Evolutionary conservation across 2,888 invertebrate genomes (phyloP), one percentile per base, ranked within the genome.

Genomic region (Frankliniella intonsa): DNA sequence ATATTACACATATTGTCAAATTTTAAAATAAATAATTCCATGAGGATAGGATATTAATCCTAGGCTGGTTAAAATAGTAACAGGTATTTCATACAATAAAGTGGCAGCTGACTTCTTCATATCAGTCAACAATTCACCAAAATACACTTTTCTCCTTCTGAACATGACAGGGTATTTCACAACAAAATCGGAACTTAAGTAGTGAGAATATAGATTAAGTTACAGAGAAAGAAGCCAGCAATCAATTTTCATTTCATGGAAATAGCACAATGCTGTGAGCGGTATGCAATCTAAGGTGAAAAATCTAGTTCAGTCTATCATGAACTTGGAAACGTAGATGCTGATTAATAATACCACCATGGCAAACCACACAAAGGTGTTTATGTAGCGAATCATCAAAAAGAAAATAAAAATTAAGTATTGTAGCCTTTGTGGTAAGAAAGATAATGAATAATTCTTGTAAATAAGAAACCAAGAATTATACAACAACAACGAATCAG

Each of bases 11-110:
- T 69, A 76, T 76, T 76, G 69, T 76, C 69, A 76, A 12, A 25
- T 76, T 76, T 22, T 25, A 76, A 76, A 76, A 76, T 76, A 76
- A 76, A 76, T 76, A 76, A 7, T 69, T 69, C 25, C 25, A 25
- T 12, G 10, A 25, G 69, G 17, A 55, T 22, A 69, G 22, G 11
- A 25, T 76, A 76, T 19, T 2, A 38, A 38, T 55, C 69, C 69
- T 76, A 25, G 22, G 25, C 69, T 76, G 25, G 22, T 76, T 22
- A 76, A 38, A 38, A 38, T 38, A 38, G 38, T 5, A 76, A 76
- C 69, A 76, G 12, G 69, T 22, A 8, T 76, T 10, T 62, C 62
- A 11, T 17, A 62, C 17, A 62, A 62, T 5, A 62, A 62, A 62
- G 38, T 38, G 38, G 38, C 62, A 17, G 19, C 11, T 3, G n/a